Percentiles rank a stretch among this genome's conserved stretches.
Conservation (phyloP, 2,888 invertebrate genomes). For the Drosophila emarginata region DNA sequence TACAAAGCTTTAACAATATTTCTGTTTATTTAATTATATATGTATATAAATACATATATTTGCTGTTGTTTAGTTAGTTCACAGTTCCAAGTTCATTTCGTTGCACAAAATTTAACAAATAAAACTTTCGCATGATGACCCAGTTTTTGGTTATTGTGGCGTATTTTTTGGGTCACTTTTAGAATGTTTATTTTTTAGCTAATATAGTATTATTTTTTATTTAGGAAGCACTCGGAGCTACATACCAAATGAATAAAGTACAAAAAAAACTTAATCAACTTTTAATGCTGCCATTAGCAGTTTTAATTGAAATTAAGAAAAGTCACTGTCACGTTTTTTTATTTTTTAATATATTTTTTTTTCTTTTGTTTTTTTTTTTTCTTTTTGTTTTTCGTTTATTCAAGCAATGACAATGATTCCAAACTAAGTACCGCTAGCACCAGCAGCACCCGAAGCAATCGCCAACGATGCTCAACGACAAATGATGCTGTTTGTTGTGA, state of each 20-base stretch:
- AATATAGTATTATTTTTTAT: slow-evolving; percentile 8
- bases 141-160: slow-evolving; percentile 48
- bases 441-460: slow-evolving; percentile 43
- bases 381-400: slow-evolving; percentile 9
- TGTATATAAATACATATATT: not conserved
- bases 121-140: slow-evolving; percentile 40
- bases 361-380: not conserved
- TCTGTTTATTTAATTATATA: slow-evolving; percentile 12
- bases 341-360: no score
- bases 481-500: slow-evolving; percentile 59
- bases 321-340: slow-evolving; percentile 16
- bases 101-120: slow-evolving; percentile 26
- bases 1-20: not conserved
- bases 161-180: slow-evolving; percentile 11
- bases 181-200: slow-evolving; percentile 8
- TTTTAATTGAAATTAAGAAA: slow-evolving; percentile 40
- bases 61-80: not conserved
- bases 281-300: slow-evolving; percentile 34
- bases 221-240: slow-evolving; percentile 2
- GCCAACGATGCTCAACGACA: slow-evolving; percentile 58
- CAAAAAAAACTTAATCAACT: slow-evolving; percentile 26
- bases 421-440: slow-evolving; percentile 2
- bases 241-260: not conserved
- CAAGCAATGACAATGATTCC: slow-evolving; percentile 17
- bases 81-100: slow-evolving; percentile 36